Evolutionary conservation across 30 jellyfish, hydroid and myxozoan species (phyloP), one percentile per base, ranked within the genome.

Genomic region (Chironex yamaguchii): DNA sequence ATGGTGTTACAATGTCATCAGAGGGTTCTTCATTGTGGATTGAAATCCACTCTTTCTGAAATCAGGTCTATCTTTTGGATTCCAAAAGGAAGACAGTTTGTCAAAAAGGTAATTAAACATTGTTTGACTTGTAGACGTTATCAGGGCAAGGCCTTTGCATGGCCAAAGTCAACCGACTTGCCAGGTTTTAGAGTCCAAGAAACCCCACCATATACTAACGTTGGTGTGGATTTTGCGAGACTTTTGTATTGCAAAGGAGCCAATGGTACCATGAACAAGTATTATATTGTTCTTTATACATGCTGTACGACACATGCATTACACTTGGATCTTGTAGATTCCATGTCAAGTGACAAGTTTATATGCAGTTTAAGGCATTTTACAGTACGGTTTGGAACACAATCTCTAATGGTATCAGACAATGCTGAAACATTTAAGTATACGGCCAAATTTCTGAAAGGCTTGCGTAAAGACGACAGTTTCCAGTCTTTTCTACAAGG

Each of bases 61-160:
- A 24, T 84, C 1, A 84, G 88, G 22, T 3, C 81, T 17, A 84
- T 34, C 34, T 84, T 84, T 48, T 84, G 88, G 88, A 83, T 84
- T 25, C 72, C 88, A 9, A 74, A 58, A 72, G 88, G 93, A 20
- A 84, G 93, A 31, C 93, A 84, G 36, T 83, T 34, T 25, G 73
- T 84, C 6, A 84, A 84, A 67, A 68, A 42, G 53, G 93, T 83
- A 17, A 67, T 83, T 22, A 53, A 11, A 1, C 62, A 79, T 1
- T 79, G 89, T 52, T 17, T 62, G 20, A 33, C 27, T 17, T 79
- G 90, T 29, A 77, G 20, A 20, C 4, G 67, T 11, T 1, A 11
- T 6, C 69, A 79, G 49, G 90, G 71, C 4, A 79, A 23, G 36
- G 82, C 90, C 34, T 62, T 35, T 42, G 26, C 36, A 25, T 22